phyloP scores from a whole-genome alignment of 2,113 vertebrate genomes.

The Eulemur macaco region DNA sequence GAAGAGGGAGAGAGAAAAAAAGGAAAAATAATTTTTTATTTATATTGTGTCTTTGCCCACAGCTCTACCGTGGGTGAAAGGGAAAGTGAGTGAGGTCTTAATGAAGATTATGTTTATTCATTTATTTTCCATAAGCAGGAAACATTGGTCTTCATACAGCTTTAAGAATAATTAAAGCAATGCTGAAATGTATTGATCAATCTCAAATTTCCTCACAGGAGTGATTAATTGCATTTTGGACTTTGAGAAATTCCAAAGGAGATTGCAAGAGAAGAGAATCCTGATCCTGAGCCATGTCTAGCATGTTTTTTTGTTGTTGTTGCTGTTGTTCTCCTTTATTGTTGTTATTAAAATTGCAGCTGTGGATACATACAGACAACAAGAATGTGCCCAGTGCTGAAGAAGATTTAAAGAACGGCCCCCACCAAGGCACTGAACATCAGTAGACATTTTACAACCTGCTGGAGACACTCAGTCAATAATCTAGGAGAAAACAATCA shows the following conservation, averaged over 20 bases:
- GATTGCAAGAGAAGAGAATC: conserved; percentile 50
- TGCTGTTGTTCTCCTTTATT: neutral
- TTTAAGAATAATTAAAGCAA: conserved; percentile 66
- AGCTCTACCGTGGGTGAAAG: neutral
- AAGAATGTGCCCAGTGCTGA: conserved; percentile 45
- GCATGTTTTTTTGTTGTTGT: neutral
- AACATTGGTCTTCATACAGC: neutral
- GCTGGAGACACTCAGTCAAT: conserved; percentile 69
- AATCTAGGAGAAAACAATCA: conserved; percentile 75
- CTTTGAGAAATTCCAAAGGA: conserved; percentile 61
- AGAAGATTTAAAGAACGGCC: conserved; percentile 67
- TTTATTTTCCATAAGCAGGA: conserved; percentile 49
- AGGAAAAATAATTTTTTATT: neutral
- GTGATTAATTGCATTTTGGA: conserved; percentile 45
- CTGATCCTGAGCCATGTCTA: neutral
- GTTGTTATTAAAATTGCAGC: conserved; percentile 33
- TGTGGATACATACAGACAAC: neutral
- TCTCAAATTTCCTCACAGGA: conserved; percentile 64
- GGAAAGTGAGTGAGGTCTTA: neutral
- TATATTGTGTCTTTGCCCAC: neutral
- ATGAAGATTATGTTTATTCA: conserved; percentile 36
- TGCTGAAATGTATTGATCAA: conserved; percentile 43
- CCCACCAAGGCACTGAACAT: conserved; percentile 19
- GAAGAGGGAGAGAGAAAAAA: neutral
- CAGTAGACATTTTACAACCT: conserved; percentile 63